Percentiles rank a stretch among this genome's conserved stretches.
Evolutionary conservation across 1,140 invertebrate genomes (phyloP).

Genomic region (Sinella curviseta): DNA sequence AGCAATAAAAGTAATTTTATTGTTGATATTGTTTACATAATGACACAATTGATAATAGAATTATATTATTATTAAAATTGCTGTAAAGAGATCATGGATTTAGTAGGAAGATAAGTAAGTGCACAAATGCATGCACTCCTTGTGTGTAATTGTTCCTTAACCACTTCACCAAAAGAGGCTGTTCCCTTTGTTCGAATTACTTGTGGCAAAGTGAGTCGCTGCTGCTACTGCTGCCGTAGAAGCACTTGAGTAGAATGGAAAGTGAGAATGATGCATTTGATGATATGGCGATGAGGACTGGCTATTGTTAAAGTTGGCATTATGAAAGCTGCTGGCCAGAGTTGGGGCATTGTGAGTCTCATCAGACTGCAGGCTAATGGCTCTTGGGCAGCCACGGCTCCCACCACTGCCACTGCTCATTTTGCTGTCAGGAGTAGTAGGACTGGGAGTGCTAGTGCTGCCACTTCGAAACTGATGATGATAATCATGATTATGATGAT

Average conservation of each 20-base stretch:
- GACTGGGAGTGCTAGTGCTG: conserved; percentile 5
- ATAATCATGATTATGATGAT: background rate
- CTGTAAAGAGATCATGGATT: too few species aligned
- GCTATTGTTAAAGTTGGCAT: background rate
- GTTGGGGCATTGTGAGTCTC: background rate
- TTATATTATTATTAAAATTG: too few species aligned
- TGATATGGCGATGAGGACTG: background rate
- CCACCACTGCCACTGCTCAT: background rate
- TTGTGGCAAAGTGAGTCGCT: background rate
- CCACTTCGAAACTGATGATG: conserved; percentile 11
- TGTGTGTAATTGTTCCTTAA: too few species aligned
- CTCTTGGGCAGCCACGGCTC: too few species aligned
- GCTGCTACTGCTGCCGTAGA: background rate
- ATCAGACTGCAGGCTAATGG: too few species aligned
- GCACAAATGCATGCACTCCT: too few species aligned
- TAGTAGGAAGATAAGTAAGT: too few species aligned
- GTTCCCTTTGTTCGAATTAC: background rate
- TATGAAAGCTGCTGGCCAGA: background rate
- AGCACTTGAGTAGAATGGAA: conserved; percentile 10
- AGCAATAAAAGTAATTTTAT: too few species aligned
- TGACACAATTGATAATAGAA: too few species aligned
- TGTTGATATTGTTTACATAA: too few species aligned
- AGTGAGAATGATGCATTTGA: background rate
- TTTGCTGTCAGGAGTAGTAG: background rate
- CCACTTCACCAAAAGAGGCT: conserved; percentile 9